A percentile compares a stretch with the other conserved stretches of the same genome.
phyloP scores from a whole-genome alignment of 92 coral and sea anemone genomes.

The Isaurus tuberculatus region DNA sequence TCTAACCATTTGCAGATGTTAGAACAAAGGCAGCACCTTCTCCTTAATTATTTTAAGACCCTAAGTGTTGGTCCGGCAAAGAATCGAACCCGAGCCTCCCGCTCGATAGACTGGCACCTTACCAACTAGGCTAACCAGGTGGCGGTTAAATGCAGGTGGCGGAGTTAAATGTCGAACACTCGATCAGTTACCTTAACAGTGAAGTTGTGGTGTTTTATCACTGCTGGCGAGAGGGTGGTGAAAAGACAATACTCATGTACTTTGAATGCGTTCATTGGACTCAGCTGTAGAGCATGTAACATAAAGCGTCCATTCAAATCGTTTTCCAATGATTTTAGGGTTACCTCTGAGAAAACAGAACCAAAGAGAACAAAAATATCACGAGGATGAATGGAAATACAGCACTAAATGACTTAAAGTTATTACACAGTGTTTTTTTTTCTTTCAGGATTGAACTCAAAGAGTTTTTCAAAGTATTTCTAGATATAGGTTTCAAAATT shows the following conservation, averaged over 20 bases:
- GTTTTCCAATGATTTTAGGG: slow-evolving; percentile 62
- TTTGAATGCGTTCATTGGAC: slow-evolving; percentile 82
- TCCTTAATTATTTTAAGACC: too few species aligned
- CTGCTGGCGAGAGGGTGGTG: slow-evolving; percentile 69
- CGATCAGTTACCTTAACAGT: slow-evolving; percentile 67
- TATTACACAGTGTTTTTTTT: too few species aligned
- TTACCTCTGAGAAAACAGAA: slow-evolving; percentile 63
- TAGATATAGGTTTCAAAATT: too few species aligned
- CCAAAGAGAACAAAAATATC: background rate
- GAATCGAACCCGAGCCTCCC: too few species aligned
- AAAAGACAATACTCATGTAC: slow-evolving; percentile 82
- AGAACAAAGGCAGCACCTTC: too few species aligned
- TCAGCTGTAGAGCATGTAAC: slow-evolving; percentile 85
- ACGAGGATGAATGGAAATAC: background rate
- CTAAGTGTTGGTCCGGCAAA: too few species aligned
- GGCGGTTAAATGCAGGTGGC: too few species aligned
- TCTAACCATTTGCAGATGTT: too few species aligned
- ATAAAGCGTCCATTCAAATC: slow-evolving; percentile 77
- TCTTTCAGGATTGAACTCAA: background rate
- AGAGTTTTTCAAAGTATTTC: too few species aligned
- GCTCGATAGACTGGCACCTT: too few species aligned
- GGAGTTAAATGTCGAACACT: too few species aligned
- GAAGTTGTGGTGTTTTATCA: slow-evolving; percentile 68
- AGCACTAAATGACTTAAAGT: background rate
- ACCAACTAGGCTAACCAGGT: too few species aligned